A percentile compares a stretch with the other conserved stretches of the same genome.
Evolutionary conservation across 2,797 vertebrate species (phyloP).

Genomic region (Rhynchonycteris naso): DNA sequence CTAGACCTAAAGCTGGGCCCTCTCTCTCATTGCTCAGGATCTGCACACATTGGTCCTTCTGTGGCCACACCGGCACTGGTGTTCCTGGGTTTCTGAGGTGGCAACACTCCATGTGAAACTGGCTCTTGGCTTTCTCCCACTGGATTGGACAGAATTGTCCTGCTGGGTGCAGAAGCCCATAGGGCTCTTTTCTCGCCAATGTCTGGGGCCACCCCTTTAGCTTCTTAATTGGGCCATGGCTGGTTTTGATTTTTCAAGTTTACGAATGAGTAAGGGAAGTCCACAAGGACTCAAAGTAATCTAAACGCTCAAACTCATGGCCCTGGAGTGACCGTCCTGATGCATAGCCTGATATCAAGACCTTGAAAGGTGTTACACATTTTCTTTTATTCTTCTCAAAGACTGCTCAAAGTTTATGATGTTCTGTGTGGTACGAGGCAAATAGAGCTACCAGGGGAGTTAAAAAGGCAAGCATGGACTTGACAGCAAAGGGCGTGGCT

Average conservation of each 20-base stretch:
- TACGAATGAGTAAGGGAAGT: not conserved
- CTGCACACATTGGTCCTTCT: not conserved
- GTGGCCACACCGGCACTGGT: not conserved
- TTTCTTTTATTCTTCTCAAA: conserved; percentile 27
- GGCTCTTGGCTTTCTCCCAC: not conserved
- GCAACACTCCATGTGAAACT: not conserved
- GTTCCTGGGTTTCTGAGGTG: not conserved
- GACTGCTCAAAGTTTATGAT: not conserved
- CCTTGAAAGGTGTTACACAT: not conserved
- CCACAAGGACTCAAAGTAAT: not conserved
- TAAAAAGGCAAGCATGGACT: not conserved
- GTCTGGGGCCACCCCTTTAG: not conserved
- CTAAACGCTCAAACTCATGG: not conserved
- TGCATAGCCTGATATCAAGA: not conserved
- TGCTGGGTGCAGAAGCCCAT: not conserved
- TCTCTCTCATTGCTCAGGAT: not conserved
- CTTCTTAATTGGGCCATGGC: not conserved
- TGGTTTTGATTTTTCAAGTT: conserved; percentile 20
- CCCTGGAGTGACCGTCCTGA: not conserved
- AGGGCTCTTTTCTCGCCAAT: not conserved
- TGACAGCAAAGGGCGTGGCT: not conserved
- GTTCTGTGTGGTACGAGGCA: not conserved
- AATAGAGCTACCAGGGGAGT: not conserved
- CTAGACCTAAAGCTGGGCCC: not conserved
- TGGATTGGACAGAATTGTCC: not conserved